A percentile compares a stretch with the other conserved stretches of the same genome.
Conservation (phyloP, 2,113 vertebrate species). For the Triplophysa rosa region DNA sequence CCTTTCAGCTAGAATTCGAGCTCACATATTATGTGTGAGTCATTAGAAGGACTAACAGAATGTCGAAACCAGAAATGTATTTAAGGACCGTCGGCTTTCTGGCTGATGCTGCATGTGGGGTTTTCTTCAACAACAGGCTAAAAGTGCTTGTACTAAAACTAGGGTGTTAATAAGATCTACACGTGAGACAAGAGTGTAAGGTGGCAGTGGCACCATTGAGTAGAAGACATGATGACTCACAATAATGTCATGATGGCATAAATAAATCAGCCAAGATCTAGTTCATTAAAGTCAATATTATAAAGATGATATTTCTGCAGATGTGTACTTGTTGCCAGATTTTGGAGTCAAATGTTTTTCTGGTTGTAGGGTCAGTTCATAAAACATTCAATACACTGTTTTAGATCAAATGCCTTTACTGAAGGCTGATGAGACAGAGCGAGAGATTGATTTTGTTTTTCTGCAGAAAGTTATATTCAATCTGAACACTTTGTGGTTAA, state of each 20-base stretch:
- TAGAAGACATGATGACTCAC: not conserved
- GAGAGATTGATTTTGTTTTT: not conserved
- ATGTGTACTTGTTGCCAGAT: not conserved
- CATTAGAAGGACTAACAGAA: not conserved
- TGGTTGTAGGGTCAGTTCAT: not conserved
- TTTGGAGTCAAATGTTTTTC: not conserved
- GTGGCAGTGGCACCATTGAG: not conserved
- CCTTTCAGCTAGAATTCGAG: slow-evolving; percentile 17
- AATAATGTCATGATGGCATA: not conserved
- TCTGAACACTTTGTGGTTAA: not conserved
- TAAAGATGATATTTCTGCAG: not conserved
- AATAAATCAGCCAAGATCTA: not conserved
- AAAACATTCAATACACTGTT: not conserved
- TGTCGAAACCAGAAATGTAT: not conserved
- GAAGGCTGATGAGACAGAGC: not conserved
- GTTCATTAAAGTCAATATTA: too few species aligned
- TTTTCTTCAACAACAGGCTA: not conserved
- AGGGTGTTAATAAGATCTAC: too few species aligned
- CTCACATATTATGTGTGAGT: slow-evolving; percentile 12
- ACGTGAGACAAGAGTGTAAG: not conserved
- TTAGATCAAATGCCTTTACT: not conserved
- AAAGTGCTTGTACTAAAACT: too few species aligned
- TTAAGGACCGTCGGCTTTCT: not conserved
- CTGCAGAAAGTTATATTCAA: not conserved
- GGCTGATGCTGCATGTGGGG: not conserved